phyloP scores from a whole-genome alignment of 2,797 vertebrate species.

The Pygocentrus nattereri region DNA sequence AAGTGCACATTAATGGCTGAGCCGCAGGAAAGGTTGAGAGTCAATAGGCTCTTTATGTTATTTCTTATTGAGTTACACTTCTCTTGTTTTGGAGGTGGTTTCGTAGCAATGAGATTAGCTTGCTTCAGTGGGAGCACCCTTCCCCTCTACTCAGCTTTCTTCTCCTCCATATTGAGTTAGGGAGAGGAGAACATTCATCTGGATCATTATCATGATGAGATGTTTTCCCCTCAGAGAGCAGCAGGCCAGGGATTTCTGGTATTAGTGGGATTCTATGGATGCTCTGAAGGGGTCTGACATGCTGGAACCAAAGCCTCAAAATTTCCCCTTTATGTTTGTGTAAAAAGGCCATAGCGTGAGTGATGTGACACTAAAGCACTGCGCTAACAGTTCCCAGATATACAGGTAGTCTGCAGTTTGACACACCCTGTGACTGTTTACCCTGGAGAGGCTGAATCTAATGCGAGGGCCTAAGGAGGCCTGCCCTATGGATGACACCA shows the following conservation, averaged over 20 bases:
- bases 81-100: slow-evolving; percentile 24
- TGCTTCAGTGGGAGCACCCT: slow-evolving; percentile 21
- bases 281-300: background rate
- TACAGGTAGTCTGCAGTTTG: slow-evolving; percentile 8
- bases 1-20: background rate
- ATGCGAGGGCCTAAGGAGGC: slow-evolving; percentile 9
- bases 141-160: slow-evolving; percentile 30
- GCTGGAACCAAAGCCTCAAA: background rate
- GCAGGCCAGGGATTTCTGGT: slow-evolving; percentile 4
- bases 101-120: slow-evolving; percentile 45
- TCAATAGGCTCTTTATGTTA: slow-evolving; percentile 25
- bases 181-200: slow-evolving; percentile 25
- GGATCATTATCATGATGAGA: slow-evolving; percentile 21
- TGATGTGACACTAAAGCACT: slow-evolving; percentile 34
- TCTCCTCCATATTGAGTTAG: slow-evolving; percentile 53
- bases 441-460: slow-evolving; percentile 27
- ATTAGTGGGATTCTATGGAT: slow-evolving; percentile 10
- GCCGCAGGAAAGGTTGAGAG: slow-evolving; percentile 18
- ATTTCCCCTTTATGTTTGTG: slow-evolving; percentile 10
- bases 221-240: slow-evolving; percentile 28
- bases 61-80: slow-evolving; percentile 44
- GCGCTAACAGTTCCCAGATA: slow-evolving; percentile 31
- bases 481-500: slow-evolving; percentile 15
- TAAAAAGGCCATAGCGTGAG: slow-evolving; percentile 8
- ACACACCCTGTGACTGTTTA: slow-evolving; percentile 17